Evolutionary conservation across 2,797 vertebrate species (phyloP), one percentile per base, ranked within the genome.

Genomic region (Artibeus jamaicensis): DNA sequence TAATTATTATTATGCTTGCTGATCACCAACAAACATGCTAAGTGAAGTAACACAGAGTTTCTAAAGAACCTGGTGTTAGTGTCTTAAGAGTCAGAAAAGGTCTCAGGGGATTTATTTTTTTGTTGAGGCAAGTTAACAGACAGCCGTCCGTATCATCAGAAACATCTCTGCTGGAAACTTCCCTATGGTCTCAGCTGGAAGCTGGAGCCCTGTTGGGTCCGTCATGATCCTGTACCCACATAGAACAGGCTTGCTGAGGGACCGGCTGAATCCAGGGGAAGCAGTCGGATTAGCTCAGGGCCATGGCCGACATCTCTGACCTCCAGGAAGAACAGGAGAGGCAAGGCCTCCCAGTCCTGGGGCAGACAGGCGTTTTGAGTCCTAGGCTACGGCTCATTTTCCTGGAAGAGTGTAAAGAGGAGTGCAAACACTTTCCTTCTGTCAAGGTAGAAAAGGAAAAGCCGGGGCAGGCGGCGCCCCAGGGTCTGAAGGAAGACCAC

Each of bases 161-260:
- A 16, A 2, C 42, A 18, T 46, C 71, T 19, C 42, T 32, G 26
- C 71, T 32, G 5, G 71, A 32, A 32, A 15, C 71, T 32, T 5
- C 71, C 42, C 7, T 9, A 18, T 0, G 26, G 42, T 32, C 70
- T 5, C 2, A 74, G 26, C 42, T 9, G 44, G 71, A 46, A 46
- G 26, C 34, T 19, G 2, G 19, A 37, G 34, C 9, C 34, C 67
- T 22, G 19, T 10, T 37, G 67, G 34, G 34, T 22, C 6, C 19
- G 0, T 4, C 5, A 11, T 1, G 19, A 34, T 22, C 34, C 34
- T 37, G 34, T 2, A 5, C 34, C n/a, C 70, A 8, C 70, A 1
- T 6, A 2, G 22, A 26, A 9, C 26, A 8, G 0, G 71, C 14
- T 7, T 7, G 6, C 11, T 9, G 2, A 1, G 22, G 11, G 12